phyloP scores from a whole-genome alignment of 64 coral and sea anemone species.

The Stichodactyla helianthus region DNA sequence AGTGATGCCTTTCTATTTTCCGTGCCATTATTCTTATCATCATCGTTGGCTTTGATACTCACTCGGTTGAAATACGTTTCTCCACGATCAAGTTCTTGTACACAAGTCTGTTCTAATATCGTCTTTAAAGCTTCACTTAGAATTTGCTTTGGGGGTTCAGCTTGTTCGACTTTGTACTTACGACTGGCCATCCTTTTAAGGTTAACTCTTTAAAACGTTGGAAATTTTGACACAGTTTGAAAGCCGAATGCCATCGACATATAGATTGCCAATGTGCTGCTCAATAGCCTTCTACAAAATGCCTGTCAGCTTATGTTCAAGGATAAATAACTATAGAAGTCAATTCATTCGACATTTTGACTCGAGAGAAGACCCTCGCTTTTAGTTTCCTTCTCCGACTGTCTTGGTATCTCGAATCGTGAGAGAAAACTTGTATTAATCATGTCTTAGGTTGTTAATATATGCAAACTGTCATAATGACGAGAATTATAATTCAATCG shows the following conservation, averaged over 20 bases:
- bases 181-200: background rate
- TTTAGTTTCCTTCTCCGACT: too few species aligned
- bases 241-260: too few species aligned
- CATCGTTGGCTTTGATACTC: background rate
- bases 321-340: too few species aligned
- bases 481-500: background rate
- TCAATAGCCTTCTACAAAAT: too few species aligned
- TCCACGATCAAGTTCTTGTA: conserved; percentile 16
- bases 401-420: too few species aligned
- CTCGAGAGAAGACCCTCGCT: too few species aligned
- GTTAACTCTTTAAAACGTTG: too few species aligned
- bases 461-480: background rate
- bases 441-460: background rate
- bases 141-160: background rate
- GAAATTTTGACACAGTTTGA: too few species aligned
- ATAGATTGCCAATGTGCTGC: too few species aligned
- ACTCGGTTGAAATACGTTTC: conserved; percentile 1
- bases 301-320: too few species aligned
- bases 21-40: background rate
- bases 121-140: background rate
- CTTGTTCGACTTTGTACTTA: background rate
- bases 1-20: background rate
- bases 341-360: too few species aligned
- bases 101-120: background rate
- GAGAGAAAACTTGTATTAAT: too few species aligned